Conservation (phyloP, 1,140 invertebrate genomes). For the Diuraphis noxia region DNA sequence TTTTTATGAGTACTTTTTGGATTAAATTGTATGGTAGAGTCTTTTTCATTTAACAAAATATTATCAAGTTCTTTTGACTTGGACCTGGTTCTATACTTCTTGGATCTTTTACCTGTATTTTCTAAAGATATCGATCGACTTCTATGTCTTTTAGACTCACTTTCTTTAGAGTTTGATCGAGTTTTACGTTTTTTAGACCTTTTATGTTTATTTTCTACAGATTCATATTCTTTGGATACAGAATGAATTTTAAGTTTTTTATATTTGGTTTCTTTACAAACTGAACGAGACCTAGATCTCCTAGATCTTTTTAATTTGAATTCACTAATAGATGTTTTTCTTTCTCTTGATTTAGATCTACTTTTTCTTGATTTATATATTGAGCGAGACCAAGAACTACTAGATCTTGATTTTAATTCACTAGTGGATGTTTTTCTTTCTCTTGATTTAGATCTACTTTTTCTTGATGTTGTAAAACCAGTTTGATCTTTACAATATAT, state of each 20-base stretch:
- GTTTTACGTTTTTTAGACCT: neutral
- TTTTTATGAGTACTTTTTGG: neutral
- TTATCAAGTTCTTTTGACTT: conserved; percentile 2
- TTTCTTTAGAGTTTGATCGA: neutral
- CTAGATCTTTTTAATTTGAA: conserved; percentile 8
- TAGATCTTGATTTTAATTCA: conserved; percentile 27
- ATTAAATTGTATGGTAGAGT: neutral
- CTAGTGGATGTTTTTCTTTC: neutral
- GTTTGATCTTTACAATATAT: neutral
- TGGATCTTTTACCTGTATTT: neutral
- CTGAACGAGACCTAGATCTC: conserved; percentile 13
- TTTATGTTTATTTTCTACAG: neutral
- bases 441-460: conserved; percentile 22
- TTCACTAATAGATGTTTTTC: neutral
- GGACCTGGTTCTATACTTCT: neutral
- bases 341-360: conserved; percentile 25
- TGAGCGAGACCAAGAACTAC: neutral
- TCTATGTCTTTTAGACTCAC: neutral
- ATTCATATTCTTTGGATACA: neutral
- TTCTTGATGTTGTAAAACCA: conserved; percentile 27
- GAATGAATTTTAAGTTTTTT: neutral
- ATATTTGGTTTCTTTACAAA: neutral
- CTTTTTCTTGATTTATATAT: neutral
- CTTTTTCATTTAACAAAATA: neutral
- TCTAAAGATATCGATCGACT: conserved; percentile 6